These are phyloP conservation scores for Sebastiscus albofasciatus DNA, from an alignment of 2,797 vertebrate species.

Conservation along the genomic window DNA sequence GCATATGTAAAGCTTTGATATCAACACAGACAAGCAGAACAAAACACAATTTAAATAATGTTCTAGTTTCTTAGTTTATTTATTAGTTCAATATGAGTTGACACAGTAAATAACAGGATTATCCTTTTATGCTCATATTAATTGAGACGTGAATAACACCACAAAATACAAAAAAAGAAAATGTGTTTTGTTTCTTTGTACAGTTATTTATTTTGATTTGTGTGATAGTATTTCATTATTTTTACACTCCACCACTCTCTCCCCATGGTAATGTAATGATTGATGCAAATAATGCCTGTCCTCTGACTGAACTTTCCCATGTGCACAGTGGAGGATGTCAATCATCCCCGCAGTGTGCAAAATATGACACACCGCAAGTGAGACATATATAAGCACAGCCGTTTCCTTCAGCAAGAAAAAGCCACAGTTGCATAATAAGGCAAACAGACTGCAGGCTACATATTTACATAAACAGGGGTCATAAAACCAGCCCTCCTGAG, in stretches of 20 bases:
- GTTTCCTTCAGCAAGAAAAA: slow-evolving; percentile 56
- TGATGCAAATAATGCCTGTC: slow-evolving; percentile 59
- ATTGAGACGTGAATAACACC: not conserved
- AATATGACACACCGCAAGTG: slow-evolving; percentile 29
- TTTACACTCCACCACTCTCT: slow-evolving; percentile 9
- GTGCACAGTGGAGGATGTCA: slow-evolving; percentile 53
- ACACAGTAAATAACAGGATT: not conserved
- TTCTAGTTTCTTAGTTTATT: not conserved
- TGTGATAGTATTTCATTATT: slow-evolving; percentile 21
- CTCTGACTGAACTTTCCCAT: slow-evolving; percentile 60
- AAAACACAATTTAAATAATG: not conserved
- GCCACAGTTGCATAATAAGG: slow-evolving; percentile 62
- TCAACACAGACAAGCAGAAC: slow-evolving; percentile 2
- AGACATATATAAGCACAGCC: slow-evolving; percentile 49
- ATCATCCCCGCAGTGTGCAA: slow-evolving; percentile 47
- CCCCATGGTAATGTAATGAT: slow-evolving; percentile 39
- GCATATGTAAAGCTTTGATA: slow-evolving; percentile 19
- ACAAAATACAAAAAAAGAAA: not conserved
- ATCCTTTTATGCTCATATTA: not conserved
- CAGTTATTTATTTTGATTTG: slow-evolving; percentile 34
- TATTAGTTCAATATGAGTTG: not conserved
- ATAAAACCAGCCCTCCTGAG: slow-evolving; percentile 66
- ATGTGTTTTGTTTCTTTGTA: not conserved
- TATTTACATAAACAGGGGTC: slow-evolving; percentile 78
- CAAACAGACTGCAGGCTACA: slow-evolving; percentile 71